A percentile compares a stretch with the other conserved stretches of the same genome.
These are phyloP conservation scores for Accipiter virgatus DNA, from an alignment of 2,113 vertebrate genomes.

Conservation along the genomic window DNA sequence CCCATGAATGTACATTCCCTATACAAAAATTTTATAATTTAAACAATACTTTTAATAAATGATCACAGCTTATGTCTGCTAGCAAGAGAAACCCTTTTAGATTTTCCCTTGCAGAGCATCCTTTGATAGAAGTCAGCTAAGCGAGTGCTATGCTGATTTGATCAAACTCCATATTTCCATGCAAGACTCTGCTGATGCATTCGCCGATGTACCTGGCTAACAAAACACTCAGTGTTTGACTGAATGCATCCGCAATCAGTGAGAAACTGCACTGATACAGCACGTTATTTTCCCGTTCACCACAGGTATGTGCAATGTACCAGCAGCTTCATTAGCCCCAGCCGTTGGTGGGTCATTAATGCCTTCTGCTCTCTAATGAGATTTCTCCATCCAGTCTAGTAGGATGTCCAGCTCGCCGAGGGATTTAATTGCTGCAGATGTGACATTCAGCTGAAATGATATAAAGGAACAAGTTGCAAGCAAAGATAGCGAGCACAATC, in stretches of 20 bases:
- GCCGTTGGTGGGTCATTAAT: accelerated
- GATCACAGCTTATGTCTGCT: neutral
- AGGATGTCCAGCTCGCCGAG: constrained; percentile 87
- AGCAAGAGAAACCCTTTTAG: neutral
- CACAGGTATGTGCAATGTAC: neutral
- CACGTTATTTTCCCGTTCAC: accelerated
- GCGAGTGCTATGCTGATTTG: accelerated
- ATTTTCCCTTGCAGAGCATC: neutral
- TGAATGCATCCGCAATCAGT: neutral
- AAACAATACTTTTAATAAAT: neutral
- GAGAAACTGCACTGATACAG: neutral
- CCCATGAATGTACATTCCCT: neutral
- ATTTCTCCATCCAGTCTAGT: constrained; percentile 83
- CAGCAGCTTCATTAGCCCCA: neutral
- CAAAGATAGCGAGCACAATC: accelerated
- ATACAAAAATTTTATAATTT: neutral
- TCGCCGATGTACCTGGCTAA: neutral
- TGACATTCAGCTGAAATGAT: constrained; percentile 76
- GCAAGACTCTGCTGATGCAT: neutral
- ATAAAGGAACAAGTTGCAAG: neutral
- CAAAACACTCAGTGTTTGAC: accelerated
- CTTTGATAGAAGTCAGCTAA: neutral
- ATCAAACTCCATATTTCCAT: accelerated
- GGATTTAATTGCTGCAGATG: constrained; percentile 81
- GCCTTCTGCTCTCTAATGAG: neutral